These are phyloP conservation scores for Phortica magna DNA, from an alignment of 2,888 invertebrate species.

Conservation along the genomic window DNA sequence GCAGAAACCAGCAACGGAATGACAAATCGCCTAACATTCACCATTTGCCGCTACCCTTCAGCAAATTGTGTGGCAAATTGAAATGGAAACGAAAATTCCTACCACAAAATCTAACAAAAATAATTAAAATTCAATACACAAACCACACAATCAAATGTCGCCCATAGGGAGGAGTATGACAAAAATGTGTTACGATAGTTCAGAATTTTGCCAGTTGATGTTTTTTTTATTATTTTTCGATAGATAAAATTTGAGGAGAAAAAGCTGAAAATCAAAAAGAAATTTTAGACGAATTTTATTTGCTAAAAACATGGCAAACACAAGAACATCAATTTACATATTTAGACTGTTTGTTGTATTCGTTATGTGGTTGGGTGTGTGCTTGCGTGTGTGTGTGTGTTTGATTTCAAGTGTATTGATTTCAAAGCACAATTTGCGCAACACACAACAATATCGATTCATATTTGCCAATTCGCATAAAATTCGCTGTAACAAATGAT, in stretches of 20 bases:
- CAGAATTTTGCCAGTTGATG: neutral
- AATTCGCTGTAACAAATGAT: constrained; percentile 4
- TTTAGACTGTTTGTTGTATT: neutral
- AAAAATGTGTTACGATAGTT: neutral
- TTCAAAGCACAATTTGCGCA: neutral
- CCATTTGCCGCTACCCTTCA: no score
- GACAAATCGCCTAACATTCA: no score
- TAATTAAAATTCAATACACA: constrained; percentile 1
- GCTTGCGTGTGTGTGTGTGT: neutral
- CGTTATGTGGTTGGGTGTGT: neutral
- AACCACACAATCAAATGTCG: neutral
- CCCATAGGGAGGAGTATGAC: neutral
- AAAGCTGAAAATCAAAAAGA: constrained; percentile 25
- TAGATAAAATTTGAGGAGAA: constrained; percentile 32
- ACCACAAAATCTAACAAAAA: neutral
- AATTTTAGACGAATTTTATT: neutral
- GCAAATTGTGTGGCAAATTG: neutral
- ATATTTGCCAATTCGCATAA: neutral
- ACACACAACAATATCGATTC: neutral
- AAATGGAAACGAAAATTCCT: neutral
- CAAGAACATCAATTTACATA: neutral
- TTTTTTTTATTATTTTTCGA: constrained; percentile 32
- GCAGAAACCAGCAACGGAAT: no score
- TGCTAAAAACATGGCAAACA: neutral
- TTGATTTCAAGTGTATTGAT: neutral